A percentile compares a stretch with the other conserved stretches of the same genome.
Conservation (phyloP, 2,888 invertebrate genomes). For the Nezara viridula region DNA sequence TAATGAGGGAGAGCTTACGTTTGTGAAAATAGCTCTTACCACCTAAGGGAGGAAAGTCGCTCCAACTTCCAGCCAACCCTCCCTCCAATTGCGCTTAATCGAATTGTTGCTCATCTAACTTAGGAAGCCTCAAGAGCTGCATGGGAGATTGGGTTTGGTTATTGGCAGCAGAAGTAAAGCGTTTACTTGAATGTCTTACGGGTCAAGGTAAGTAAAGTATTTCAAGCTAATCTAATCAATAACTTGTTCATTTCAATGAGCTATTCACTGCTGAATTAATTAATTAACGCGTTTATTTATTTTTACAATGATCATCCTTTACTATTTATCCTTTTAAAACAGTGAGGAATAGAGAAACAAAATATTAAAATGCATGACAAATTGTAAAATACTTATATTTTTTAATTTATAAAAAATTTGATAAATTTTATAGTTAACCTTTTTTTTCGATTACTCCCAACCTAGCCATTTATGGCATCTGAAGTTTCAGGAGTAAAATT, state of each 20-base stretch:
- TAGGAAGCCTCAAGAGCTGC: neutral
- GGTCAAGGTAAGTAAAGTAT: conserved; percentile 26
- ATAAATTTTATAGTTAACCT: too few relatives aligned
- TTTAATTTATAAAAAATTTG: too few relatives aligned
- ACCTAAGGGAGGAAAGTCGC: neutral
- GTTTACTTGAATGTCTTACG: neutral
- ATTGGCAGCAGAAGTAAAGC: neutral
- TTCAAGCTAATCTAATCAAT: neutral
- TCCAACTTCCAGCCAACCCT: neutral
- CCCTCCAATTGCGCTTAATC: conserved; percentile 1
- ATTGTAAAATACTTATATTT: too few relatives aligned
- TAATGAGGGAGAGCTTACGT: neutral
- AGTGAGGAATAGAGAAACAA: too few relatives aligned
- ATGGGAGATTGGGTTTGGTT: neutral
- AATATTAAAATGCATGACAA: too few relatives aligned
- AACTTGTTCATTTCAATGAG: neutral
- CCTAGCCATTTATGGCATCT: too few relatives aligned
- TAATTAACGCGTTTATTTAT: too few relatives aligned
- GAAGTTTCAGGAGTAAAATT: too few relatives aligned
- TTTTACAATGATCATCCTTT: too few relatives aligned
- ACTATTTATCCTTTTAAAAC: too few relatives aligned
- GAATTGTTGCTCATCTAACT: conserved; percentile 34
- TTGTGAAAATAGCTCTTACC: conserved; percentile 7
- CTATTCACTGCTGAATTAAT: neutral
- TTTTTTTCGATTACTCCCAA: too few relatives aligned